Base-by-base conservation (phyloP, 2,797 vertebrate species). In the Meriones psammophilus region DNA sequence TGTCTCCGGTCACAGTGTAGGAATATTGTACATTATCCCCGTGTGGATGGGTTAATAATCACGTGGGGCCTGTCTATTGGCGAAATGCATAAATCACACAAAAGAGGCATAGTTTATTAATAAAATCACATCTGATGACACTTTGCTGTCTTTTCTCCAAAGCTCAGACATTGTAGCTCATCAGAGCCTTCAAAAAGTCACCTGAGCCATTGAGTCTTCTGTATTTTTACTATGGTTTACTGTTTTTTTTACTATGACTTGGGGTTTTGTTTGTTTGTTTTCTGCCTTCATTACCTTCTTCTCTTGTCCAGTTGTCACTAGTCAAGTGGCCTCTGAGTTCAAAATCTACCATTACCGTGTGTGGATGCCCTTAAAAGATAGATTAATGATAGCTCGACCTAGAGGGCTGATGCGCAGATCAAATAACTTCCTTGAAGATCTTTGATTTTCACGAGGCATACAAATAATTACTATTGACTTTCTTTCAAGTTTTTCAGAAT, bases 111-210 rank as follows among this genome's bases (percentile, higher is more conserved):
- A 71, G 89, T 62, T 80, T 69, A 20, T 73, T 78, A 73, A 94
- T n/a, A 68, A 54, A 85, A 95, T 30, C 36, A 95, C 96, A 54
- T n/a, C 80, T n/a, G 69, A 3, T 10, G 87, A 81, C 58, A 95
- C 39, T 54, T 88, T 56, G 2, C 3, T 17, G 66, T 24, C 7
- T 66, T 50, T 76, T 76, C 54, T 95, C 14, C 62, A 60, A 96
- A 91, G 85, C 84, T 89, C 79, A 80, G 86, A 83, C 85, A 66
- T 13, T 30, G 18, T 13, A 69, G 42, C 5, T 3, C 30, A 33
- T 26, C 15, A 62, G 3, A 60, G 68, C 22, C 62, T 78, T 93
- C 46, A 81, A 3, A 14, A n/a, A 68, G 68, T 50, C 22, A 28
- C 79, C 77, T 58, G 50, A 87, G n/a, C 18, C 1, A 2, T 1